Evolutionary conservation across 2,888 invertebrate species (phyloP).

Genomic region (Papilio elwesi): DNA sequence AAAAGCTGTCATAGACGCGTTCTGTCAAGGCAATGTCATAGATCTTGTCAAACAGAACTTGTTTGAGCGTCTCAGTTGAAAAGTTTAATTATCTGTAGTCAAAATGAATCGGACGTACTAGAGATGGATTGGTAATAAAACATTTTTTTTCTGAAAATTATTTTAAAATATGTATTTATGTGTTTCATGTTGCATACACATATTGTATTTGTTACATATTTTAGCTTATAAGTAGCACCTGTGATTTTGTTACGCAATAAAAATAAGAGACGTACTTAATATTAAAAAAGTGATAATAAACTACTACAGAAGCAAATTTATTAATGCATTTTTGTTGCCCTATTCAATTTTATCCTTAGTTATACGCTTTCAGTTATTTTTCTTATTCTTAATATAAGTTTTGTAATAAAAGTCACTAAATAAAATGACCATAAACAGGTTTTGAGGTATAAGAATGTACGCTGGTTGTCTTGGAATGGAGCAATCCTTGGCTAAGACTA

Average conservation of each 20-base stretch:
- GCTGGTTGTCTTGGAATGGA: conserved; percentile 81
- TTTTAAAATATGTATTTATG: too few species aligned
- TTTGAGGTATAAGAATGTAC: conserved; percentile 85
- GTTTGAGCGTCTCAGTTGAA: conserved; percentile 61
- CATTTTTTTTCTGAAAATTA: too few species aligned
- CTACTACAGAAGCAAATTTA: neutral
- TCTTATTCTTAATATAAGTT: conserved; percentile 76
- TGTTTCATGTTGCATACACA: too few species aligned
- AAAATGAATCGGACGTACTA: neutral
- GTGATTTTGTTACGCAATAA: neutral
- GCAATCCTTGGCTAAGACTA: conserved; percentile 77
- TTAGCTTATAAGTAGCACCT: neutral
- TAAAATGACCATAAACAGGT: conserved; percentile 86
- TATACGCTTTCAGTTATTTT: neutral
- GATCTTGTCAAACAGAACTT: conserved; percentile 81
- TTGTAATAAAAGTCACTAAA: conserved; percentile 88
- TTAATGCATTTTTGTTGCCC: neutral
- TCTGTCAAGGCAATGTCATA: conserved; percentile 86
- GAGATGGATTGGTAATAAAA: neutral
- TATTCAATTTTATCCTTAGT: neutral
- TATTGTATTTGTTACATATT: neutral
- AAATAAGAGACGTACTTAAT: neutral
- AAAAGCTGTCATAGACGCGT: conserved; percentile 85
- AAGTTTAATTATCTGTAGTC: too few species aligned
- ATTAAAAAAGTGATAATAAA: neutral